A percentile compares a stretch with the other conserved stretches of the same genome.
phyloP scores from a whole-genome alignment of 2,113 vertebrate species.

The Clupea harengus region DNA sequence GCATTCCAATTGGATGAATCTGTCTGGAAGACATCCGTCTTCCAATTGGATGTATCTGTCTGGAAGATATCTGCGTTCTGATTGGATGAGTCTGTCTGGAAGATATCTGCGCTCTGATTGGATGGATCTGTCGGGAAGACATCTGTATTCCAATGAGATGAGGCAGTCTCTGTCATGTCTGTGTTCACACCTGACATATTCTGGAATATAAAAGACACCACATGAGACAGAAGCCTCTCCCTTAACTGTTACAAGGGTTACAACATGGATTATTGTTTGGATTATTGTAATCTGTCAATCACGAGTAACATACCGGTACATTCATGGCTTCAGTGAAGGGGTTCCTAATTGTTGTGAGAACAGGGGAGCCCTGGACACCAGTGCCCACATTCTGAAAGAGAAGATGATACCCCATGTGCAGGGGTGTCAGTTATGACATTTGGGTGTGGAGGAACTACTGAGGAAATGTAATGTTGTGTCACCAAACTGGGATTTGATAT shows the following conservation, averaged over 20 bases:
- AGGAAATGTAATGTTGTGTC: no score
- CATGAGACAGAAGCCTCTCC: background rate
- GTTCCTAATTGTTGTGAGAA: background rate
- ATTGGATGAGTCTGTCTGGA: background rate
- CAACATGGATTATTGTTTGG: no score
- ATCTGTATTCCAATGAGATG: background rate
- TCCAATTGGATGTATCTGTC: background rate
- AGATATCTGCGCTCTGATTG: background rate
- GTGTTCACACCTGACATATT: background rate
- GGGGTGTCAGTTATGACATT: no score
- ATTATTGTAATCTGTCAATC: background rate
- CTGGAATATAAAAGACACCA: conserved; percentile 23
- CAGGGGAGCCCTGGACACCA: background rate
- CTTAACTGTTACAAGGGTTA: background rate
- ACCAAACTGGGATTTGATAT: no score
- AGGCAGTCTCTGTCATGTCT: background rate
- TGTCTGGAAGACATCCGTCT: background rate
- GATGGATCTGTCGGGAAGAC: background rate
- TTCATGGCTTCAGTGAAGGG: conserved; percentile 24
- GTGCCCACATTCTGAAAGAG: background rate
- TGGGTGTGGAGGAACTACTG: no score
- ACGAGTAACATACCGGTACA: background rate
- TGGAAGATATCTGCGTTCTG: conserved; percentile 9
- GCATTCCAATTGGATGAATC: background rate
- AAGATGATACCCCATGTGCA: background rate